A percentile compares a stretch with the other conserved stretches of the same genome.
Conservation (phyloP, 1,140 invertebrate species). For the Caenorhabditis latens region DNA sequence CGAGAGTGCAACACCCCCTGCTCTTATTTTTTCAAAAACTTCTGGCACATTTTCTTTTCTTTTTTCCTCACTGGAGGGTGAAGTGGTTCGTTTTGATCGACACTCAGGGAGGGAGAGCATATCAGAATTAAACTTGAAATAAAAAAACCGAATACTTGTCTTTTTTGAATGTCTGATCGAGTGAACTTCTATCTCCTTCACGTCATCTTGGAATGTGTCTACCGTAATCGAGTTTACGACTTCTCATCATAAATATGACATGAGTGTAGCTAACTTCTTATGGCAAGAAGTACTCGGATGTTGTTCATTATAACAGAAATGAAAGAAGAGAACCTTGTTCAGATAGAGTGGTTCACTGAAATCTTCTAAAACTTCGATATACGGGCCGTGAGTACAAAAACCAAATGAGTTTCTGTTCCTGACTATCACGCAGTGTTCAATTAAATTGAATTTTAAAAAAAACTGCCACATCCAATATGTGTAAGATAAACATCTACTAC, state of each 20-base stretch:
- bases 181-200: slow-evolving; percentile 18
- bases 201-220: slow-evolving; percentile 1
- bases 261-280: slow-evolving; percentile 8
- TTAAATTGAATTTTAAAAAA: too few relatives aligned
- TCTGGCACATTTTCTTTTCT: slow-evolving; percentile 15
- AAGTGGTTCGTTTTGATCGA: slow-evolving; percentile 27
- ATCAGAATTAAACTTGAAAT: slow-evolving; percentile 18
- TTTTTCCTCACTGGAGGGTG: slow-evolving; percentile 2
- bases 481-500: too few relatives aligned
- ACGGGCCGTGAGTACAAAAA: too few relatives aligned
- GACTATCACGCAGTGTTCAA: too few relatives aligned
- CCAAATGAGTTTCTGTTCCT: too few relatives aligned
- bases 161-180: slow-evolving; percentile 6
- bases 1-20: slow-evolving; percentile 23
- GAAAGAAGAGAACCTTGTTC: not conserved
- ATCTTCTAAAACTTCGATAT: too few relatives aligned
- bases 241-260: slow-evolving; percentile 32
- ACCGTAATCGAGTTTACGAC: slow-evolving; percentile 44
- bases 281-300: not conserved
- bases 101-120: not conserved
- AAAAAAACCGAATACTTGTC: not conserved
- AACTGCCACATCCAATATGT: too few relatives aligned
- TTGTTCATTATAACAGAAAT: not conserved
- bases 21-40: not conserved
- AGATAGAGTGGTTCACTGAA: too few relatives aligned